Conservation (phyloP, 1,140 invertebrate genomes). For the Drosophila nigrodunni region DNA sequence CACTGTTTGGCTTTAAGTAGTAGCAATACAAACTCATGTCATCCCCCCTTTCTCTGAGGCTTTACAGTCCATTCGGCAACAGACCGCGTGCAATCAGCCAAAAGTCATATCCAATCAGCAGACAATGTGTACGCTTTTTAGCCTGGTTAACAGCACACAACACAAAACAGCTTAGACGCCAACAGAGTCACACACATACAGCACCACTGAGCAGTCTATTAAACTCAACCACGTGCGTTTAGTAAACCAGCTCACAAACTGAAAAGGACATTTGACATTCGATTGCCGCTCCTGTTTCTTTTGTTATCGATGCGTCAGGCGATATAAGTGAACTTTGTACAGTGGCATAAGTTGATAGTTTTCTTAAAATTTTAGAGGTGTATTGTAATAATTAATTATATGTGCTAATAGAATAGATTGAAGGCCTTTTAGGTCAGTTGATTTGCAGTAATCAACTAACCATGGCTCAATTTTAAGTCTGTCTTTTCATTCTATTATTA, state of each 20-base stretch:
- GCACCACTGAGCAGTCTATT: background rate
- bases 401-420: too few species aligned
- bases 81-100: constrained; percentile 50
- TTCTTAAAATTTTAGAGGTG: too few species aligned
- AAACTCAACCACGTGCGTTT: constrained; percentile 10
- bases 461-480: too few species aligned
- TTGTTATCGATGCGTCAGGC: background rate
- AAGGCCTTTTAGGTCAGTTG: too few species aligned
- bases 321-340: too few species aligned
- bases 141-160: constrained; percentile 6
- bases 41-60: constrained; percentile 14
- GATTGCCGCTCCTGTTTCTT: background rate
- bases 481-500: too few species aligned
- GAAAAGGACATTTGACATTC: constrained; percentile 39
- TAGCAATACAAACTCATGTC: constrained; percentile 20
- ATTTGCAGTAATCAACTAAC: too few species aligned
- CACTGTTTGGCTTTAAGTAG: constrained; percentile 58
- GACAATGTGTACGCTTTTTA: constrained; percentile 15
- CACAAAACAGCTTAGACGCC: background rate
- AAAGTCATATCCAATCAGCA: constrained; percentile 70
- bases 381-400: too few species aligned
- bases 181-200: background rate
- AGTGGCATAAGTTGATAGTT: too few species aligned
- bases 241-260: constrained; percentile 11
- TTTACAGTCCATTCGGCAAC: constrained; percentile 20